Evolutionary conservation across 2,113 vertebrate species (phyloP), one percentile per base, ranked within the genome.

Genomic region (Silurus meridionalis): DNA sequence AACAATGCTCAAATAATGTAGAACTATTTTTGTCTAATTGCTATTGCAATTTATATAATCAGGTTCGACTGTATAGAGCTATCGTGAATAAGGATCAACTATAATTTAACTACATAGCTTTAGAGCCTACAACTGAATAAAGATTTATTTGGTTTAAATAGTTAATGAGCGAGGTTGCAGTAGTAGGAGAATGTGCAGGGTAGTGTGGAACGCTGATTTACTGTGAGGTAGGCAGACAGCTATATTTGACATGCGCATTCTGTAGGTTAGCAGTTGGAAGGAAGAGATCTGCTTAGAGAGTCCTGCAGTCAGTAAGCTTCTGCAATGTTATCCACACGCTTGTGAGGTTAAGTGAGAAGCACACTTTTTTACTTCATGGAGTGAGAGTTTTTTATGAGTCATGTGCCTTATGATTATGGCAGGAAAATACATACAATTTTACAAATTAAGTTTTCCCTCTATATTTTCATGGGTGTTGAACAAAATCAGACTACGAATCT

Each of bases 321-420:
- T 85, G 72, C 23, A 58, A 63, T 77, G 71, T 61, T 71, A 61
- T 72, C 83, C 69, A 75, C n/a, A 80, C 60, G 28, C 48, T 52
- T 52, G 9, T 74, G 48, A 50, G 71, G 23, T 52, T 9, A 19
- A 11, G 71, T 74, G 19, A 74, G 46, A 23, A 23, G 8, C 46
- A 50, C 53, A 60, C 25, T 46, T 58, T 23, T 1, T 50, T 46
- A n/a, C 46, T 25, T 52, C 13, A 6, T 74, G 71, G 46, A 52
- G 48, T 63, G 19, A 13, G 66, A 23, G 5, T 6, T 67, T 67
- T 67, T 67, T 15, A 67, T n/a, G 15, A 3, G 23, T 10, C 23
- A 64, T 64, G n/a, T 64, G 7, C 63, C 23, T 23, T 64, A n/a
- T 4, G 8, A 66, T 25, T 23, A 66, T 66, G n/a, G n/a, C n/a